Evolutionary conservation across 2,888 invertebrate genomes (phyloP).

Genomic region (Anarsia innoxiella): DNA sequence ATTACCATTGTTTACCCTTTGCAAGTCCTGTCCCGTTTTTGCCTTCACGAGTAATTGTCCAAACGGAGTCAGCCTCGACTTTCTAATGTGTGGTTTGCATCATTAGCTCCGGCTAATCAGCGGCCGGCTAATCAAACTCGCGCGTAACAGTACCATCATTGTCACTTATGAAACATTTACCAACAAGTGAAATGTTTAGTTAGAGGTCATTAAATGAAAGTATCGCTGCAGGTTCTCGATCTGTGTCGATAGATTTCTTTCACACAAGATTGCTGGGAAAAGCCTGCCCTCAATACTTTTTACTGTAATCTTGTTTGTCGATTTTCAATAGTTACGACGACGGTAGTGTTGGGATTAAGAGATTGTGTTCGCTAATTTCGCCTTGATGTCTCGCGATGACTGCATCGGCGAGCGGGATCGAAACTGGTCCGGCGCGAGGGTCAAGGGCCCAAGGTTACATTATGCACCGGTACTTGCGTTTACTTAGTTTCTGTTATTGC

Average conservation of each 20-base stretch:
- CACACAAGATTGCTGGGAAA: constrained; percentile 35
- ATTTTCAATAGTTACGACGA: constrained; percentile 9
- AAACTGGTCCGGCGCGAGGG: constrained; percentile 49
- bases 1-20: constrained; percentile 29
- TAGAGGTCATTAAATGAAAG: constrained; percentile 8
- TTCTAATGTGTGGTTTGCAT: constrained; percentile 18
- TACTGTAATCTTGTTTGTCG: constrained; percentile 15
- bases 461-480: constrained; percentile 13
- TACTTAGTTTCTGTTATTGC: background rate
- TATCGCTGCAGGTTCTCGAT: constrained; percentile 2
- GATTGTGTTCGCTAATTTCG: constrained; percentile 16
- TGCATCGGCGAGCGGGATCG: constrained; percentile 27
- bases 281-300: constrained; percentile 35
- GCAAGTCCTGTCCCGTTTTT: constrained; percentile 21
- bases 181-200: constrained; percentile 3
- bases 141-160: background rate
- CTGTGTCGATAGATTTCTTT: constrained; percentile 7
- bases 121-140: background rate
- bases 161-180: constrained; percentile 4
- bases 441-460: constrained; percentile 36
- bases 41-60: constrained; percentile 39
- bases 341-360: constrained; percentile 7
- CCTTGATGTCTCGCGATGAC: constrained; percentile 28
- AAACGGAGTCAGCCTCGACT: constrained; percentile 36
- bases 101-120: constrained; percentile 6